phyloP scores from a whole-genome alignment of 2,797 vertebrate species.

The Phataginus tricuspis region DNA sequence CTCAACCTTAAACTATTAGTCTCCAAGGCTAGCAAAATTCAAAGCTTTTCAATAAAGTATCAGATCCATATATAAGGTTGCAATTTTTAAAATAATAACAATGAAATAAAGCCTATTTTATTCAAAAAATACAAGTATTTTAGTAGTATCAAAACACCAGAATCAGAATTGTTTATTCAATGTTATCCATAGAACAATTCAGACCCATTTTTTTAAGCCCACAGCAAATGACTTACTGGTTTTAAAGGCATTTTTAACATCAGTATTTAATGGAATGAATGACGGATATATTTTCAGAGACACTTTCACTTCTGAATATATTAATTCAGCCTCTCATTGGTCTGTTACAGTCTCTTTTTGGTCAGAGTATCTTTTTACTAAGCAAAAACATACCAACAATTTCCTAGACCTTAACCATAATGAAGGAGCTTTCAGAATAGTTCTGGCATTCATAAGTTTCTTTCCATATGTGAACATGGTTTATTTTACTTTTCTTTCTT shows the following conservation, averaged over 20 bases:
- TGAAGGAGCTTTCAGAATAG: not conserved
- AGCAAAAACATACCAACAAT: not conserved
- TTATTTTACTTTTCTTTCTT: too few species aligned
- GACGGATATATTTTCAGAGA: not conserved
- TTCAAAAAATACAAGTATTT: not conserved
- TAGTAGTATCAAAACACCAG: not conserved
- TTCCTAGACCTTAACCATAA: not conserved
- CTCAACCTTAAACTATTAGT: not conserved
- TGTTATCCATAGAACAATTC: not conserved
- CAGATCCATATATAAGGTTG: not conserved
- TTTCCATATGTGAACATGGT: not conserved
- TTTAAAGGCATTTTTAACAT: not conserved
- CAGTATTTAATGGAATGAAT: not conserved
- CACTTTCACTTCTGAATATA: not conserved
- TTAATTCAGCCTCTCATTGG: not conserved
- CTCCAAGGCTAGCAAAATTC: not conserved
- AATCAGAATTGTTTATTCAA: not conserved
- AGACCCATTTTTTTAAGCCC: not conserved
- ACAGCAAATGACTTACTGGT: not conserved
- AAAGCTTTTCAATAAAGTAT: not conserved
- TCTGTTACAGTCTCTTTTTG: not conserved
- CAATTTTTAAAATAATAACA: not conserved
- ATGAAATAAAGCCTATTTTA: not conserved
- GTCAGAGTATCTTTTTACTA: not conserved
- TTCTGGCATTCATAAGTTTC: not conserved